Conservation (phyloP, 2,888 invertebrate genomes). For the Choristoneura rosaceana region DNA sequence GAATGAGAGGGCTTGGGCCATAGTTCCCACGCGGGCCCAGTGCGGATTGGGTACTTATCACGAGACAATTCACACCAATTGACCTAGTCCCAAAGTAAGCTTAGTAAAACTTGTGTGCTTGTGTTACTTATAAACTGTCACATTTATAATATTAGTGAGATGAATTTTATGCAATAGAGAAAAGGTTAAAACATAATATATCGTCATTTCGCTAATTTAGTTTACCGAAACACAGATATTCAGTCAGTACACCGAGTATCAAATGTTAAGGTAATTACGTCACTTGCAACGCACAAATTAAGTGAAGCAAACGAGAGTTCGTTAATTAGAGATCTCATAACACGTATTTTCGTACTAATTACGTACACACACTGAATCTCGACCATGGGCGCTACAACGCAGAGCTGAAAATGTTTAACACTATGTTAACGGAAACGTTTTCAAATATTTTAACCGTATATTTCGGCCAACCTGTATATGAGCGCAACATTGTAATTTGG, state of each 20-base stretch:
- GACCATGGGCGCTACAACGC: background rate
- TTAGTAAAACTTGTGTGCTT: no score
- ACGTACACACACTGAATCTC: conserved; percentile 4
- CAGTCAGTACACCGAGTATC: conserved; percentile 6
- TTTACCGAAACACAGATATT: conserved; percentile 11
- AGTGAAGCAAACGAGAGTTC: conserved; percentile 35
- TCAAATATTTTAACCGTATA: conserved; percentile 33
- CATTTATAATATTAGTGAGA: no score
- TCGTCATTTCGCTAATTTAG: conserved; percentile 12
- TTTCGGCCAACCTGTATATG: conserved; percentile 16
- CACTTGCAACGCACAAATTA: conserved; percentile 38
- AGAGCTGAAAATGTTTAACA: conserved; percentile 3
- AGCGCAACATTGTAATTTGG: conserved; percentile 26
- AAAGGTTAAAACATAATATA: no score
- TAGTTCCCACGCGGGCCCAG: no score
- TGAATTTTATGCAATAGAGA: no score
- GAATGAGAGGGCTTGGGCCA: no score
- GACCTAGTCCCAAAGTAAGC: no score
- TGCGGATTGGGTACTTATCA: no score
- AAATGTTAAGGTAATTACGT: conserved; percentile 38
- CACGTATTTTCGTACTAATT: conserved; percentile 42
- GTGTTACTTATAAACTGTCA: no score
- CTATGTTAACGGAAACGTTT: conserved; percentile 18
- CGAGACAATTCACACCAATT: no score
- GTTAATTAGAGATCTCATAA: conserved; percentile 45